Evolutionary conservation across 2,888 invertebrate genomes (phyloP).

Genomic region (Polydesmus complanatus): DNA sequence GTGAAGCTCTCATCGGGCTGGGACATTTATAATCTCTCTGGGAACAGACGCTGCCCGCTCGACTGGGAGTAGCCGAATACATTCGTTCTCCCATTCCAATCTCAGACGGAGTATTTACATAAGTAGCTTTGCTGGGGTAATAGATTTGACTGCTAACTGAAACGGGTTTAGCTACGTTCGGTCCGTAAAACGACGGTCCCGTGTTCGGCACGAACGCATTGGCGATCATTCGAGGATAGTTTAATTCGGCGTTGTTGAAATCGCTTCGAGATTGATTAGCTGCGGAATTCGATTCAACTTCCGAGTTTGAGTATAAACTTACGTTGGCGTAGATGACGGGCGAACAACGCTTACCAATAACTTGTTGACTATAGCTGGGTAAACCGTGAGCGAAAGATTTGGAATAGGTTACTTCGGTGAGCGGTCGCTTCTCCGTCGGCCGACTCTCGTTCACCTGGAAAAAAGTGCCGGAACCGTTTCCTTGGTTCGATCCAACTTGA

Average conservation of each 20-base stretch:
- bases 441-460: background rate
- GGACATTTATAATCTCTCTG: background rate
- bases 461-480: background rate
- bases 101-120: slow-evolving; percentile 14
- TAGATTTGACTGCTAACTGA: background rate
- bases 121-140: background rate
- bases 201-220: background rate
- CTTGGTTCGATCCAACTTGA: background rate
- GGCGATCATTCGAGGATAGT: background rate
- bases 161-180: background rate
- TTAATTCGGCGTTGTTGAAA: background rate
- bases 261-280: background rate
- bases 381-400: background rate
- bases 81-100: slow-evolving; percentile 2
- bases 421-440: background rate
- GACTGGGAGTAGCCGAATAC: background rate
- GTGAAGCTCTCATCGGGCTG: background rate
- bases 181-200: background rate
- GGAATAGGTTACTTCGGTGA: background rate
- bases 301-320: background rate
- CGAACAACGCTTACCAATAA: background rate
- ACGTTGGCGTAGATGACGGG: slow-evolving; percentile 14
- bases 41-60: background rate
- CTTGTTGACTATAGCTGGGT: background rate
- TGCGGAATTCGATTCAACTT: background rate